These are phyloP conservation scores for Stenodema calcarata DNA, from an alignment of 2,888 invertebrate species.

Conservation along the genomic window DNA sequence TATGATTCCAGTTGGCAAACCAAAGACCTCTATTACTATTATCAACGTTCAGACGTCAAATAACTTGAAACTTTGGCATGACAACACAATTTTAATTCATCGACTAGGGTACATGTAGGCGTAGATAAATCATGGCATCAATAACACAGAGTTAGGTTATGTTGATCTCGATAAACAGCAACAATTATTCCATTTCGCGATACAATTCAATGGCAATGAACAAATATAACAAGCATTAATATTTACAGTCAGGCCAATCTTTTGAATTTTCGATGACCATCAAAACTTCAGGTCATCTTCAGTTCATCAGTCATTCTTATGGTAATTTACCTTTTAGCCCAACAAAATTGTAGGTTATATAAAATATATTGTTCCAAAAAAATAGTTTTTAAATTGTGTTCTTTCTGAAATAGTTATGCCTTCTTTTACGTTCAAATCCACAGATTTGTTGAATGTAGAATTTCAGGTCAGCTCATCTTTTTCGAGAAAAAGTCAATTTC, in stretches of 20 bases:
- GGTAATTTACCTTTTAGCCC: background rate
- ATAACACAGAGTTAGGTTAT: background rate
- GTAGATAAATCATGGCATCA: conserved; percentile 14
- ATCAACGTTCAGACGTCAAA: background rate
- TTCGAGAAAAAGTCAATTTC: background rate
- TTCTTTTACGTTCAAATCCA: background rate
- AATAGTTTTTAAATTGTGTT: background rate
- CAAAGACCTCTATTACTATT: background rate
- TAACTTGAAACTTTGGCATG: conserved; percentile 1
- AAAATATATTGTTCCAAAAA: conserved; percentile 5
- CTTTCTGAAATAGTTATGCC: background rate
- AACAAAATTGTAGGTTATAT: background rate
- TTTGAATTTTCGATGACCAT: background rate
- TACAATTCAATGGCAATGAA: background rate
- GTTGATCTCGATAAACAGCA: background rate
- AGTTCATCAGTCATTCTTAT: conserved; percentile 1
- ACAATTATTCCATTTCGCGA: background rate
- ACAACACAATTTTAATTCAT: background rate
- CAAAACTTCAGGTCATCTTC: background rate
- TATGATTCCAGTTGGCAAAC: background rate
- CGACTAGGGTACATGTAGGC: conserved; percentile 10
- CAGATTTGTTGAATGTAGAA: background rate
- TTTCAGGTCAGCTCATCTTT: background rate
- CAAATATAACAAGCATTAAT: conserved; percentile 7
- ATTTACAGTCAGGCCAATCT: background rate